These are phyloP conservation scores for Mimumesa dahlbomi DNA, from an alignment of 2,888 invertebrate genomes.

Conservation along the genomic window DNA sequence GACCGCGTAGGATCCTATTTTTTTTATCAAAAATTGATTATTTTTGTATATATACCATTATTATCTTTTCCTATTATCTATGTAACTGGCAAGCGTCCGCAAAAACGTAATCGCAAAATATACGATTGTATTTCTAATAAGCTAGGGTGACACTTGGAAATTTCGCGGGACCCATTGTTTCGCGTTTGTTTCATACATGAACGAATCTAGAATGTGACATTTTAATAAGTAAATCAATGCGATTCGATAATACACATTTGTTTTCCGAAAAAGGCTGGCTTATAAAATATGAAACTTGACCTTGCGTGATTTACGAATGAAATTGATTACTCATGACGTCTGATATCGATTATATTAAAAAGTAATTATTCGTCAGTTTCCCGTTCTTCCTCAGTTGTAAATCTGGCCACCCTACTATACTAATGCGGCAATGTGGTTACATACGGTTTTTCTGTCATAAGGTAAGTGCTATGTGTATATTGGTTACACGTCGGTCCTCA, in stretches of 20 bases:
- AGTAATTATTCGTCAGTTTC: too few species aligned
- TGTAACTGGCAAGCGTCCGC: conserved; percentile 53
- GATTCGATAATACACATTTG: too few species aligned
- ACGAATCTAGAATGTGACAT: too few species aligned
- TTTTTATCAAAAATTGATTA: conserved; percentile 62
- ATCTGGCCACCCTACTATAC: conserved; percentile 43
- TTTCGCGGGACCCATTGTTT: conserved; percentile 4
- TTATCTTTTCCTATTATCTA: conserved; percentile 34
- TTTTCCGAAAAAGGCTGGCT: too few species aligned
- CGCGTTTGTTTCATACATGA: neutral
- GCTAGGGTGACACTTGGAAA: conserved; percentile 41
- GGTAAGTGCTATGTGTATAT: conserved; percentile 38
- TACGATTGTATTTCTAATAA: conserved; percentile 62
- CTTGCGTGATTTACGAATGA: too few species aligned
- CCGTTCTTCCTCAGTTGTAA: conserved; percentile 10
- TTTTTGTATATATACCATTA: conserved; percentile 44
- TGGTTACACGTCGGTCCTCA: conserved; percentile 22
- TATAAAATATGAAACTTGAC: too few species aligned
- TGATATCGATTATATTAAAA: too few species aligned
- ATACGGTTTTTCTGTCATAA: conserved; percentile 20
- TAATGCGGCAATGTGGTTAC: conserved; percentile 50
- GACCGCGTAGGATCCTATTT: conserved; percentile 10
- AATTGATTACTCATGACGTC: too few species aligned
- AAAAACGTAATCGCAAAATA: conserved; percentile 72
- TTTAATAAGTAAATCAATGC: too few species aligned